A percentile compares a stretch with the other conserved stretches of the same genome.
These are phyloP conservation scores for Pipistrellus pygmaeus DNA, from an alignment of 2,797 vertebrate genomes.

Conservation along the genomic window DNA sequence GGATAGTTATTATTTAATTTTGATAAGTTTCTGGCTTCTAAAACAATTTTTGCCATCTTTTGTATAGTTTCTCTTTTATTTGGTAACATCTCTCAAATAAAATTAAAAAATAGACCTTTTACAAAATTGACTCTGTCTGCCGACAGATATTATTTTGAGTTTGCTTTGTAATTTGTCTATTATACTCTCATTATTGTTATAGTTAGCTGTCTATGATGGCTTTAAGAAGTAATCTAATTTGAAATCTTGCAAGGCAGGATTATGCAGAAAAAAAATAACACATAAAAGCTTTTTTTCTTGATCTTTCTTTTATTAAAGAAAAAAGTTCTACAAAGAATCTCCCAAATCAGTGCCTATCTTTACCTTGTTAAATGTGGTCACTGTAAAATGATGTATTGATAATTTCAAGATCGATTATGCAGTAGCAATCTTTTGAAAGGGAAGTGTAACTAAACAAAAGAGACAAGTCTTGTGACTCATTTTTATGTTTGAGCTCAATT, in stretches of 20 bases:
- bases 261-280: not conserved
- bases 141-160: not conserved
- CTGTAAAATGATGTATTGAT: not conserved
- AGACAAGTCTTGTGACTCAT: not conserved
- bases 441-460: conserved; percentile 6
- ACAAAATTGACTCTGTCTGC: not conserved
- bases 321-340: conserved; percentile 30
- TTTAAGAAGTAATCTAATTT: conserved; percentile 36
- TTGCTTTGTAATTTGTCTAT: conserved; percentile 35
- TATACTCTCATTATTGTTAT: not conserved
- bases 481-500: conserved; percentile 8
- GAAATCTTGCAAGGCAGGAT: not conserved
- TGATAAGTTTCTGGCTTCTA: not conserved
- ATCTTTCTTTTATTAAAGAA: not conserved
- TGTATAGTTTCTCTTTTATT: not conserved
- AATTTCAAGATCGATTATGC: not conserved
- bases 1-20: conserved; percentile 5
- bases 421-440: not conserved
- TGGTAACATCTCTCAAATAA: conserved; percentile 14
- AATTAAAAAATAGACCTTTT: not conserved
- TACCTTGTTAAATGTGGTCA: not conserved
- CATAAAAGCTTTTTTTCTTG: not conserved
- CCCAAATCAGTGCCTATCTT: not conserved
- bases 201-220: not conserved
- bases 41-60: conserved; percentile 30